Base-by-base conservation (phyloP, 2,888 invertebrate genomes). In the Platynereis dumerilii region DNA sequence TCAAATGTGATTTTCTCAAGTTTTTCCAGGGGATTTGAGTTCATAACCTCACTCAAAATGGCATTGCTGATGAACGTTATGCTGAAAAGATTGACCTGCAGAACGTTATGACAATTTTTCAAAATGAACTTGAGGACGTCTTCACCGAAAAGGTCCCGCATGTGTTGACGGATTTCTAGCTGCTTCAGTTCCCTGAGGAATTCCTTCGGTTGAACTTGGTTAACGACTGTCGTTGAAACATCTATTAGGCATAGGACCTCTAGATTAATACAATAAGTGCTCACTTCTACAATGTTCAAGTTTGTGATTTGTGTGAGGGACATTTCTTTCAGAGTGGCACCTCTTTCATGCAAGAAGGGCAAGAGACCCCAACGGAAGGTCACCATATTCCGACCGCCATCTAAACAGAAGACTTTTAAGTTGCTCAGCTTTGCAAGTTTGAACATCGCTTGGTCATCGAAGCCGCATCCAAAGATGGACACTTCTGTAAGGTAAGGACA, bases 311-410 rank as follows among this genome's bases (percentile, higher is more conserved):
- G n/a, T 3, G 22, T 48, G 7, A 48, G n/a, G 7, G 48, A 48
- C 20, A 48, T n/a, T 22, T 20, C 22, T 7, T 20, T 48, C 7
- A 48, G 48, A n/a, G 20, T 22, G 20, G 48, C 48, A 5, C 48
- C 48, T 20, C 48, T 20, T n/a, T n/a, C 48, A 48, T 48, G 48
- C 48, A 48, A 22, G 48, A 48, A 48, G n/a, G 48, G 48, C 17
- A 48, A 22, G 22, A 48, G 48, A 20, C 48, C 48, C 48, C 48
- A 48, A 12, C 48, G 48, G 48, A 48, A 48, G 20, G 48, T 48
- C 22, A 48, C 48, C 48, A 48, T 48, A n/a, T 48, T 48, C 5
- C 48, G n/a, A n/a, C 22, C 20, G 17, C 22, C 48, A 22, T 48
- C 48, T 10, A 48, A n/a, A 20, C 48, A 22, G 48, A 48, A 48